Evolutionary conservation across 2,888 invertebrate species (phyloP), one percentile per base, ranked within the genome.

Genomic region (Erebia palarica): DNA sequence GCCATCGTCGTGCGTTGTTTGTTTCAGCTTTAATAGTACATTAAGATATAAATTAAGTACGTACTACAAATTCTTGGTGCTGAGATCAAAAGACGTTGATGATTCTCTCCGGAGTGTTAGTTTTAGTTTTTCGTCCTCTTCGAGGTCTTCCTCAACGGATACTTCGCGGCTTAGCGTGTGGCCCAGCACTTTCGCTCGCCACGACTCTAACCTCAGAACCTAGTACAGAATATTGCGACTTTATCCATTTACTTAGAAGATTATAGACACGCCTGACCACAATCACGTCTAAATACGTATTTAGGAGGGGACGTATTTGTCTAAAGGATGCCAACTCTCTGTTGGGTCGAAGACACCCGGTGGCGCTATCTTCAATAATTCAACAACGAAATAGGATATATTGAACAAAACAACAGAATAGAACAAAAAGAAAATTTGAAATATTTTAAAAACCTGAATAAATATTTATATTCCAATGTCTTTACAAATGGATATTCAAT

Each of bases 121-220:
- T 73, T 87, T 88, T 59, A 91, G 80, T 78, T 89, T 88, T 75
- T 92, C 91, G 76, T 90, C 89, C 72, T 92, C 92, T 53, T 90
- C 90, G 0, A 88, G 75, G 70, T 92, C 91, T 47, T 93, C 92
- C 74, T 92, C 92, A 59, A 87, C 80, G 3, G 90, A 91, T 69
- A 89, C 82, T 36, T 90, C 85, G 75, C 90, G 89, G 65, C 87
- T 82, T 73, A 87, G 85, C 27, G 85, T 78, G 72, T 84, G 89
- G 75, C 93, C 95, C 90, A 92, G 94, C 85, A 93, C 94, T 80
- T 93, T 94, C 85, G 92, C 94, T 87, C 90, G 94, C 94, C 95
- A 95, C 74, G 94, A 94, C 84, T 96, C 96, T 89, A 96, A 87
- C 89, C 96, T 96, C 95, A 96, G 95, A 94, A 96, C 95, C 96